A percentile compares a stretch with the other conserved stretches of the same genome.
Conservation (phyloP, 2,888 invertebrate species). For the Ptychoptera contaminata region DNA sequence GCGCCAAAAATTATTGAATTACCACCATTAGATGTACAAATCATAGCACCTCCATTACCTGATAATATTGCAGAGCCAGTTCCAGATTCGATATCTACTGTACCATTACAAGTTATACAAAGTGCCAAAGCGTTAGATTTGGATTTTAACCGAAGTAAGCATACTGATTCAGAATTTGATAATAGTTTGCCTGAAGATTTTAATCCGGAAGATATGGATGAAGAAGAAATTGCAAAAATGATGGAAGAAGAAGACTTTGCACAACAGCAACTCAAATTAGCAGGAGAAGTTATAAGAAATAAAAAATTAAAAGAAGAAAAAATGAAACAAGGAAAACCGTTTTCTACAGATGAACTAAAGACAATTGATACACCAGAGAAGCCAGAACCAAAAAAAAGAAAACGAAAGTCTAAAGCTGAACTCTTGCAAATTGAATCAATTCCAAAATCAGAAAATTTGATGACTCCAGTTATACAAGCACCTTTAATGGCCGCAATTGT, state of each 20-base stretch:
- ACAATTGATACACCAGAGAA: neutral
- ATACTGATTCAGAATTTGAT: constrained; percentile 14
- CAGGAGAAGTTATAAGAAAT: constrained; percentile 26
- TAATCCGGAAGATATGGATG: constrained; percentile 33
- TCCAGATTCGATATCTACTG: constrained; percentile 27
- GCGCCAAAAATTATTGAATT: constrained; percentile 12
- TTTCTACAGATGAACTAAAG: constrained; percentile 21
- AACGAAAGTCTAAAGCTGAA: constrained; percentile 18
- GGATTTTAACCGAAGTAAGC: constrained; percentile 28
- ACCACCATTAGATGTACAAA: constrained; percentile 4
- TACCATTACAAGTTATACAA: constrained; percentile 28
- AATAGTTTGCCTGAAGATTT: constrained; percentile 31
- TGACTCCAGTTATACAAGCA: constrained; percentile 6
- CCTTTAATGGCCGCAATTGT: constrained; percentile 19
- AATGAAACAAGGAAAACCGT: constrained; percentile 34
- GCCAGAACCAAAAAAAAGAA: constrained; percentile 23
- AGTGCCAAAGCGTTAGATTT: constrained; percentile 29
- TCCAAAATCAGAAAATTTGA: constrained; percentile 12
- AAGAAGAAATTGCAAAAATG: constrained; percentile 36
- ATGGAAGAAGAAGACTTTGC: constrained; percentile 46
- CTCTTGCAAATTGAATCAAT: neutral
- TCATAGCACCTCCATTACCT: constrained; percentile 9
- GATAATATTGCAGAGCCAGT: constrained; percentile 13
- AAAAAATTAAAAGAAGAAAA: constrained; percentile 39
- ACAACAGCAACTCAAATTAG: constrained; percentile 35